Conservation (phyloP, 2,113 vertebrate species). For the Nannospalax galili region DNA sequence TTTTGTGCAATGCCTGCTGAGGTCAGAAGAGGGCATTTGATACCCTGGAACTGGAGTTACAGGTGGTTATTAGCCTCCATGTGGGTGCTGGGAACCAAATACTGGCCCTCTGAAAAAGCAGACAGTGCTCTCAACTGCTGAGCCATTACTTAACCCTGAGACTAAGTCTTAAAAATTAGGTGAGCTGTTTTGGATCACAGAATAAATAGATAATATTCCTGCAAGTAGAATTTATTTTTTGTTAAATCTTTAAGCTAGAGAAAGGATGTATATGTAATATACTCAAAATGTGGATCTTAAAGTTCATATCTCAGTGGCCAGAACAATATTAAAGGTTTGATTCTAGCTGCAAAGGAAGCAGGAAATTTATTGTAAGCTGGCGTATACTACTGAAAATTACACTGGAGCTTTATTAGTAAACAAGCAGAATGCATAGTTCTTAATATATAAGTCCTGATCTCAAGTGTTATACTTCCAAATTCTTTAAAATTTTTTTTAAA, state of each 20-base stretch:
- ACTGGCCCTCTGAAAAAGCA: no score
- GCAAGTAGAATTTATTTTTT: not conserved
- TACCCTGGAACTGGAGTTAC: no score
- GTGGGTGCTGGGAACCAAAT: no score
- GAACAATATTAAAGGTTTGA: not conserved
- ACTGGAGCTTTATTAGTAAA: not conserved
- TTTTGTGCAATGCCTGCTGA: no score
- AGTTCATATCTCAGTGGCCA: not conserved
- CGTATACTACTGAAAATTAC: not conserved
- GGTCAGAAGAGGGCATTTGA: no score
- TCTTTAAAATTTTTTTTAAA: not conserved
- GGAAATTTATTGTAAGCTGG: not conserved
- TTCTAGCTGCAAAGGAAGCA: not conserved
- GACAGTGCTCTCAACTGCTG: no score
- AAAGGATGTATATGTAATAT: not conserved
- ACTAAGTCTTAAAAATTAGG: not conserved
- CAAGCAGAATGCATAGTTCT: not conserved
- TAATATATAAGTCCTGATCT: not conserved
- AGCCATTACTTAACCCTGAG: no score
- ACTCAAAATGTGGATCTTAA: not conserved
- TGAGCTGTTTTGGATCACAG: not conserved
- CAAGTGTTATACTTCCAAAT: not conserved
- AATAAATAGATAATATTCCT: not conserved
- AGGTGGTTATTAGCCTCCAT: no score
- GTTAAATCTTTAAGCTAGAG: not conserved